These are phyloP conservation scores for Holcopasites calliopsidis DNA, from an alignment of 1,140 invertebrate genomes.

Conservation along the genomic window DNA sequence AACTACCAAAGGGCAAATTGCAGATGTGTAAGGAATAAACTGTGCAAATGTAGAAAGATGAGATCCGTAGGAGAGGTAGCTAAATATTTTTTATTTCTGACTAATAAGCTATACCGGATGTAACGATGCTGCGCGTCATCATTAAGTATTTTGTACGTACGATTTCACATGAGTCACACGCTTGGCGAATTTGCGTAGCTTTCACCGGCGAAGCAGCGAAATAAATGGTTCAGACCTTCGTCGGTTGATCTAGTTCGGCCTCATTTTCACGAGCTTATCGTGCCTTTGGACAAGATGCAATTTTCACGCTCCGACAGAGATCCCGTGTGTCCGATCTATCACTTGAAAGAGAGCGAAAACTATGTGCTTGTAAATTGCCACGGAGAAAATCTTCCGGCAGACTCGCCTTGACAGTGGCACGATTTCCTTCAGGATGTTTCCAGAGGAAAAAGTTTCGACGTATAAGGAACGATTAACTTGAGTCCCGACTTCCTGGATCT, in stretches of 20 bases:
- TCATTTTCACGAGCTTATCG: constrained; percentile 22
- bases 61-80: constrained; percentile 3
- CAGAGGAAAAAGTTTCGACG: background rate
- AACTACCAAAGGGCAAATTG: no score
- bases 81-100: constrained; percentile 2
- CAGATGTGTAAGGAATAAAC: no score
- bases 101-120: background rate
- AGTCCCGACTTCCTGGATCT: background rate
- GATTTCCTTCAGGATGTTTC: background rate
- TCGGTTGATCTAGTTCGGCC: constrained; percentile 26
- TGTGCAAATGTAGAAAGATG: background rate
- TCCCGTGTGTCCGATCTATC: constrained; percentile 1
- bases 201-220: constrained; percentile 21
- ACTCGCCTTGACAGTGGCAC: background rate
- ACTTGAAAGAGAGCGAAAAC: constrained; percentile 33
- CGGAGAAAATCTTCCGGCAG: background rate
- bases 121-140: no score
- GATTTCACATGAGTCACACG: constrained; percentile 32
- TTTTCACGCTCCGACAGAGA: constrained; percentile 38
- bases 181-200: constrained; percentile 13
- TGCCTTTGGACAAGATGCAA: constrained; percentile 9
- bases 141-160: constrained; percentile 10
- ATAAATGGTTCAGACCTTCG: constrained; percentile 20
- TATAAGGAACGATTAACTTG: background rate
- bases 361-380: background rate